Conservation (phyloP, 1,140 invertebrate genomes). For the Eriocheir sinensis region DNA sequence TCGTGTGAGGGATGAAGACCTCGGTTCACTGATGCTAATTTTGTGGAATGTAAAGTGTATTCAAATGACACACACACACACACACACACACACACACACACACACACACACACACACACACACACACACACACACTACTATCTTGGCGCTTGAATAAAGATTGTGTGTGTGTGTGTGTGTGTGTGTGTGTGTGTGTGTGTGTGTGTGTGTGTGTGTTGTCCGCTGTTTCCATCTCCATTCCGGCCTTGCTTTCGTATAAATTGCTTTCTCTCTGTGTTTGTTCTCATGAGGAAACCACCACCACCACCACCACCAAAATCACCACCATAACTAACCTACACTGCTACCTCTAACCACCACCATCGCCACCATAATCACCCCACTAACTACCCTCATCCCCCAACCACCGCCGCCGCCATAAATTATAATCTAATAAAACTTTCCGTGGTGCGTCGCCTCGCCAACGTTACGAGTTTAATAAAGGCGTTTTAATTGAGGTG, state of each 20-base stretch:
- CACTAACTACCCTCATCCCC: background rate
- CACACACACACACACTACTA: slow-evolving; percentile 30
- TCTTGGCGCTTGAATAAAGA: too few relatives aligned
- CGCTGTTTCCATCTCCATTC: background rate
- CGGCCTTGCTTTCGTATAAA: background rate
- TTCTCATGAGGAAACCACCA: background rate
- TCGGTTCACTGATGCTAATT: too few relatives aligned
- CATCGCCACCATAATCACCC: background rate
- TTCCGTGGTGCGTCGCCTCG: background rate
- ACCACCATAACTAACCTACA: background rate
- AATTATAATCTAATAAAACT: background rate
- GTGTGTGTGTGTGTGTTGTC: background rate
- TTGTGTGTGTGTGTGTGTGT: background rate
- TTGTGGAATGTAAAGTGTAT: background rate
- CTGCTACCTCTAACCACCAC: background rate
- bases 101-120: slow-evolving; percentile 28
- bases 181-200: background rate
- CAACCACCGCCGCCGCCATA: background rate
- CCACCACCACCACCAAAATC: background rate
- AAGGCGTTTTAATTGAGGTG: slow-evolving; percentile 44
- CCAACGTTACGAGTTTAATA: slow-evolving; percentile 47
- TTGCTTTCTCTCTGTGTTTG: background rate
- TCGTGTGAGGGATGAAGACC: too few relatives aligned
- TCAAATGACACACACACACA: background rate
- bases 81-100: slow-evolving; percentile 17